These are phyloP conservation scores for Drosophila pseudotakahashii DNA, from an alignment of 2,888 invertebrate genomes.

Conservation along the genomic window DNA sequence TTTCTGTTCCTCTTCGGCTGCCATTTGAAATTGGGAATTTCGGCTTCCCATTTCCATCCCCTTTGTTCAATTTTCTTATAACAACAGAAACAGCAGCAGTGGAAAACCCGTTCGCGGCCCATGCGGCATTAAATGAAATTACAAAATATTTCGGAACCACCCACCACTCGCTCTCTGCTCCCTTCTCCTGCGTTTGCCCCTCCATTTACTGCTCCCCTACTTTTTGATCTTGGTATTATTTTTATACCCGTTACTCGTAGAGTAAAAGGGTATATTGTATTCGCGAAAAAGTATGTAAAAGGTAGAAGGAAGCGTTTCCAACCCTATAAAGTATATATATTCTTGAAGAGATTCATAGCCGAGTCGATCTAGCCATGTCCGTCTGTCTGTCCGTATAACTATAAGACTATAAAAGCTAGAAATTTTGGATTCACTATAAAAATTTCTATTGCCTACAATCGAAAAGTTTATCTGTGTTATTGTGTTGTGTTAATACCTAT, in stretches of 20 bases:
- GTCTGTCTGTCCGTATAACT: too few species aligned
- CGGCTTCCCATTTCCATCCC: slow-evolving; percentile 6
- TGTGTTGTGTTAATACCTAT: too few species aligned
- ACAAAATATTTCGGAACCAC: slow-evolving; percentile 51
- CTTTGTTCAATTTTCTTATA: slow-evolving; percentile 33
- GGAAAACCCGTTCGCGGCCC: slow-evolving; percentile 35
- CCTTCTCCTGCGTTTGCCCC: not conserved
- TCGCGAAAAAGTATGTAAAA: too few species aligned
- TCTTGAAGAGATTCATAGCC: too few species aligned
- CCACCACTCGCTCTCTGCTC: not conserved
- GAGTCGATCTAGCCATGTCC: too few species aligned
- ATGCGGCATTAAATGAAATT: slow-evolving; percentile 64
- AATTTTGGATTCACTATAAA: too few species aligned
- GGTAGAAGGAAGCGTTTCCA: too few species aligned
- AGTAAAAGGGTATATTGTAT: too few species aligned
- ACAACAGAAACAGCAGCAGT: slow-evolving; percentile 6
- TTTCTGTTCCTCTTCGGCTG: not conserved
- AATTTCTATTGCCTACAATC: too few species aligned
- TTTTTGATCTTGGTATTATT: slow-evolving; percentile 39
- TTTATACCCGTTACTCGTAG: not conserved
- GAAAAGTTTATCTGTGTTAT: too few species aligned
- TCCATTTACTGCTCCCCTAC: not conserved
- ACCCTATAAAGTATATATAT: too few species aligned
- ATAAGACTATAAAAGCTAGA: too few species aligned
- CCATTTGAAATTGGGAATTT: slow-evolving; percentile 25